A percentile compares a stretch with the other conserved stretches of the same genome.
Evolutionary conservation across 2,113 vertebrate genomes (phyloP).

Genomic region (human): GRCh38 chr18:50937001-50937500

Average conservation of each 20-base stretch:
- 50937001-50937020: not conserved
- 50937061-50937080: not conserved
- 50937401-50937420: not conserved
- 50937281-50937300: not conserved
- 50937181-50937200: not conserved
- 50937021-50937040: not conserved
- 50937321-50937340: not conserved
- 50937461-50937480: not conserved
- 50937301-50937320: not conserved
- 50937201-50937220: not conserved
- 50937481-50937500: not conserved
- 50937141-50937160: not conserved
- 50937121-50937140: too few species aligned
- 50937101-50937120: not conserved
- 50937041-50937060: constrained; percentile 31
- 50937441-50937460: not conserved
- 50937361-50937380: not conserved
- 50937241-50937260: not conserved
- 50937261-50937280: not conserved
- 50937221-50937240: not conserved
- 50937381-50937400: not conserved
- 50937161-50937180: too few species aligned
- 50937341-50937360: not conserved
- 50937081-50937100: not conserved
- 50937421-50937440: not conserved